Evolutionary conservation across 2,113 vertebrate genomes (phyloP), one percentile per base, ranked within the genome.

Genomic region (Podarcis raffonei): DNA sequence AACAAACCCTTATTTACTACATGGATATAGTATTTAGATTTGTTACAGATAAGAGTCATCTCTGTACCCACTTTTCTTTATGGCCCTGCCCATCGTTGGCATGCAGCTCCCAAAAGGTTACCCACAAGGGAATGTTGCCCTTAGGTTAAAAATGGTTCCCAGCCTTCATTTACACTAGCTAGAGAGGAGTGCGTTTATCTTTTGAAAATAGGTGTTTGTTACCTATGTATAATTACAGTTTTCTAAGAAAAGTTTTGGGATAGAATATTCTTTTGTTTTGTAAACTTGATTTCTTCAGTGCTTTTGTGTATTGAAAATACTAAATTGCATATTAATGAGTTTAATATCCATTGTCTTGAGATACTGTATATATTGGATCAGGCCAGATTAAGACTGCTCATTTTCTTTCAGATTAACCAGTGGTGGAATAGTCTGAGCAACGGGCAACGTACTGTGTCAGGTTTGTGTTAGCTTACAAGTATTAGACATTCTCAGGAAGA

Each of bases 361-460:
- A 30, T 30, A 25, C 69, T 53, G n/a, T 30, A 5, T 82, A 25
- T 35, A 25, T 39, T 66, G 32, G 0, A 30, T 48, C 48, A 53
- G 22, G 15, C 3, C 0, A 94, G 83, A 93, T 65, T 42, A 22
- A 83, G 37, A 6, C 59, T 89, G 88, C 87, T 94, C 79, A 66
- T 95, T 97, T 74, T 81, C 0, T 97, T 97, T 90, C 96, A 99
- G 99, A 95, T 99, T 94, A 99, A 99, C 97, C 97, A 96, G 76
- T 99, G 98, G 98, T 99, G 99, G 99, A 98, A 98, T 97, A 97
- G 92, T 95, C 95, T 99, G 96, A 99, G 97, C 92, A 98, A 99
- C 90, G 99, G 99, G 84, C 98, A 99, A 95, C 97, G 96, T 94
- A 97, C 98, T 78, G 98, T 99, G 85, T 97, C 98, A 97, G 99